These are phyloP conservation scores for Mergus octosetaceus DNA, from an alignment of 2,797 vertebrate genomes.

Conservation along the genomic window DNA sequence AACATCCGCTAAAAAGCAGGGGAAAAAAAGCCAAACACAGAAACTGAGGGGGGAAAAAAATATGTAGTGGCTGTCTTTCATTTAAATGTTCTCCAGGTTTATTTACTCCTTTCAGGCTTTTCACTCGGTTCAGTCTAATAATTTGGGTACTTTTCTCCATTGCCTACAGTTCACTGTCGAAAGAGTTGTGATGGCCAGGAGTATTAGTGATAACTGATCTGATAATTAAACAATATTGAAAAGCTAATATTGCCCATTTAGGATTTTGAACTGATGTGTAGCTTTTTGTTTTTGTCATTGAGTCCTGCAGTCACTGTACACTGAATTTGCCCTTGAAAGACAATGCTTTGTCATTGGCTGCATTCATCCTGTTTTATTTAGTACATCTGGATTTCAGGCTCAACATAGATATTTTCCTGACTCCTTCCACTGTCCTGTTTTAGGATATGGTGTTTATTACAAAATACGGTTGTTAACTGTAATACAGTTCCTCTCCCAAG, in stretches of 20 bases:
- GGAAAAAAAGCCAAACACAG: background rate
- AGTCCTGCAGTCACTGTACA: background rate
- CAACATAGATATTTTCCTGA: background rate
- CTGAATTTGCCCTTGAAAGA: slow-evolving; percentile 7
- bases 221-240: background rate
- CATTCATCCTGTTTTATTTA: background rate
- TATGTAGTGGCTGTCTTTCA: background rate
- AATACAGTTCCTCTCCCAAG: background rate
- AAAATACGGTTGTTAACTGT: background rate
- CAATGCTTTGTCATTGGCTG: background rate
- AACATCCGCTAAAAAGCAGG: background rate
- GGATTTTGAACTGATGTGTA: background rate
- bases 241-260: background rate
- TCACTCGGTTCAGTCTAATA: background rate
- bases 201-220: background rate
- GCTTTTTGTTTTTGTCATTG: background rate
- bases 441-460: background rate
- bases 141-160: background rate
- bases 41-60: background rate
- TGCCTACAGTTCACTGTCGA: background rate
- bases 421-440: background rate
- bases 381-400: slow-evolving; percentile 20
- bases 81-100: background rate
- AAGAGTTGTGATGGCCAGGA: background rate
- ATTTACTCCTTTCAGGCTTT: background rate